A percentile compares a stretch with the other conserved stretches of the same genome.
Evolutionary conservation across 1,140 invertebrate species (phyloP).

Genomic region (Microplitis demolitor): DNA sequence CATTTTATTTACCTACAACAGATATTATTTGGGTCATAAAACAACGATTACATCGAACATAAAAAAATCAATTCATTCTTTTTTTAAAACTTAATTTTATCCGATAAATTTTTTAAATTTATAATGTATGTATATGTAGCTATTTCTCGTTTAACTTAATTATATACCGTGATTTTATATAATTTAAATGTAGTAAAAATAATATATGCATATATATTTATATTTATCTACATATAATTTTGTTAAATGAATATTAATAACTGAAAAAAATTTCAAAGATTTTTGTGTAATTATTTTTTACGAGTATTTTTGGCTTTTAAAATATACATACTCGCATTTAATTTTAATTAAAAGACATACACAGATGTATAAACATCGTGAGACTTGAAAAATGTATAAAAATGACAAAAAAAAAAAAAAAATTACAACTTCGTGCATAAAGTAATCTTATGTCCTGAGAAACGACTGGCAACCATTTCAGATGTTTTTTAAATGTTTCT

Average conservation of each 20-base stretch:
- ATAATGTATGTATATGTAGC: no score
- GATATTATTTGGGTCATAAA: not conserved
- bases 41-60: not conserved
- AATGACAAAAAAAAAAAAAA: not conserved
- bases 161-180: no score
- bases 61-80: not conserved
- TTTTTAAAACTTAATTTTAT: no score
- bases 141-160: no score
- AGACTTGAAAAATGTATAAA: conserved; percentile 2
- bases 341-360: conserved; percentile 1
- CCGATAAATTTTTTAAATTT: no score
- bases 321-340: not conserved
- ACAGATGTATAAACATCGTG: not conserved
- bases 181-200: no score
- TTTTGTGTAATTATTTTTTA: not conserved
- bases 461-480: conserved; percentile 3
- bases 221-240: no score
- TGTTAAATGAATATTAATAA: no score
- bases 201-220: no score
- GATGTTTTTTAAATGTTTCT: conserved; percentile 11
- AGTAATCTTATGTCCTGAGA: not conserved
- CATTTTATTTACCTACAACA: not conserved
- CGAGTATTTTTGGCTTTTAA: not conserved
- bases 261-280: no score
- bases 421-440: conserved; percentile 9